Evolutionary conservation across 2,888 invertebrate genomes (phyloP).

Genomic region (Hirtodrosophila confusa): DNA sequence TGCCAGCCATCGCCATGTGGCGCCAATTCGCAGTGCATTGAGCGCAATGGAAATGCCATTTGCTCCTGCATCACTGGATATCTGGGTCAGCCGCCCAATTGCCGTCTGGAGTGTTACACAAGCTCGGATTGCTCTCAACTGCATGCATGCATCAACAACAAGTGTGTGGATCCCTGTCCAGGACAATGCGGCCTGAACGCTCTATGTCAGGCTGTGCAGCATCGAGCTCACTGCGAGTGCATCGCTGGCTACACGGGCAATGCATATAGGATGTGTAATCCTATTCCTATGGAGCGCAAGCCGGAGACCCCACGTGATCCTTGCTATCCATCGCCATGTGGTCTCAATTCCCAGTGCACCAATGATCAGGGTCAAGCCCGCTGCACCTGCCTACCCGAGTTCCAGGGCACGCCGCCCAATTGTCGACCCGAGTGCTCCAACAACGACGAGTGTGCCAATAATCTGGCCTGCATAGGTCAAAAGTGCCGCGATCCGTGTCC

Average conservation of each 20-base stretch:
- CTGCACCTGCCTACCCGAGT: slow-evolving; percentile 89
- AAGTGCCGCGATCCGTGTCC: slow-evolving; percentile 91
- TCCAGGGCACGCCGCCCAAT: slow-evolving; percentile 89
- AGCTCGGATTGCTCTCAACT: slow-evolving; percentile 89
- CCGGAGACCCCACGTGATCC: slow-evolving; percentile 84
- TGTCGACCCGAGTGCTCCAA: slow-evolving; percentile 90
- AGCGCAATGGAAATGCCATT: slow-evolving; percentile 87
- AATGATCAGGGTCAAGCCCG: slow-evolving; percentile 87
- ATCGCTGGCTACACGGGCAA: slow-evolving; percentile 89
- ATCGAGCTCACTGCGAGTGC: slow-evolving; percentile 91
- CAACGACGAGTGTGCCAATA: slow-evolving; percentile 89
- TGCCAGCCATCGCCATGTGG: slow-evolving; percentile 90
- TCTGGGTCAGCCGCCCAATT: slow-evolving; percentile 89
- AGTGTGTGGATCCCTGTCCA: slow-evolving; percentile 90
- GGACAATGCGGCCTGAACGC: slow-evolving; percentile 90
- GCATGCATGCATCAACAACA: slow-evolving; percentile 89
- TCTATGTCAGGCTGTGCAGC: slow-evolving; percentile 90
- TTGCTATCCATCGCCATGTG: slow-evolving; percentile 91
- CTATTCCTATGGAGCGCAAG: slow-evolving; percentile 75
- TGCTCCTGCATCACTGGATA: slow-evolving; percentile 88
- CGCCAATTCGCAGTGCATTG: slow-evolving; percentile 88
- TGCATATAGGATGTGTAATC: slow-evolving; percentile 87
- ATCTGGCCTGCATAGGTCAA: slow-evolving; percentile 88
- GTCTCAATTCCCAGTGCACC: slow-evolving; percentile 90
- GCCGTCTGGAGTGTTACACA: slow-evolving; percentile 89